Evolutionary conservation across 2,113 vertebrate genomes (phyloP).

Genomic region (Lampris megalopsis): DNA sequence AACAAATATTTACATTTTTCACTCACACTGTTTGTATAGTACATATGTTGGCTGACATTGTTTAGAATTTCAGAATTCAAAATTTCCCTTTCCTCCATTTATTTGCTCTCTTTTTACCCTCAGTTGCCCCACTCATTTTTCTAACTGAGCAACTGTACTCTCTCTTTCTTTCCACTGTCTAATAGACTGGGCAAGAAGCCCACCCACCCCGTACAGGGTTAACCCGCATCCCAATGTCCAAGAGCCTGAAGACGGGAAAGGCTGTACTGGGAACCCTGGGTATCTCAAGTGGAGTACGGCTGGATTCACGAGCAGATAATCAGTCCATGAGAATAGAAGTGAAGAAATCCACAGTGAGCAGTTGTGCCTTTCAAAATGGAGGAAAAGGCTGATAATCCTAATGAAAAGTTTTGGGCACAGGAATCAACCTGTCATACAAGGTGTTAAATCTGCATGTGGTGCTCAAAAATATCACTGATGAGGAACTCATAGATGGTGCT

Average conservation of each 20-base stretch:
- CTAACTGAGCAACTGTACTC: conserved; percentile 44
- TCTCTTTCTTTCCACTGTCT: conserved; percentile 65
- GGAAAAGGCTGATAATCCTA: conserved; percentile 87
- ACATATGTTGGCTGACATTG: conserved; percentile 29
- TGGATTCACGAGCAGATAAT: conserved; percentile 92
- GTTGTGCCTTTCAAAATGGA: conserved; percentile 85
- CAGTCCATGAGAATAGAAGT: conserved; percentile 97
- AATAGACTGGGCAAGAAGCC: conserved; percentile 90
- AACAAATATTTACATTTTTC: conserved; percentile 62
- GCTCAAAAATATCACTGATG: background rate
- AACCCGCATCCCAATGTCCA: conserved; percentile 98
- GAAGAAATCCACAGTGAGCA: conserved; percentile 90
- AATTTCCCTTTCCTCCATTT: conserved; percentile 13
- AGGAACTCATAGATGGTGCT: background rate
- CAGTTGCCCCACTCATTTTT: conserved; percentile 21
- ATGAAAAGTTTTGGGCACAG: background rate
- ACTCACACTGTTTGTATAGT: conserved; percentile 18
- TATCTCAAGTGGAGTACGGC: conserved; percentile 90
- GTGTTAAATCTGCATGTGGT: conserved; percentile 8
- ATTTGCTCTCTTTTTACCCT: conserved; percentile 5
- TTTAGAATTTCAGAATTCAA: conserved; percentile 34
- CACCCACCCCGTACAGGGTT: conserved; percentile 87
- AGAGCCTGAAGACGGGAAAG: conserved; percentile 98
- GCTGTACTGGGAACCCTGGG: conserved; percentile 89
- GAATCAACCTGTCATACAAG: background rate